Conservation (phyloP, 2,888 invertebrate genomes). For the Synergus gifuensis region DNA sequence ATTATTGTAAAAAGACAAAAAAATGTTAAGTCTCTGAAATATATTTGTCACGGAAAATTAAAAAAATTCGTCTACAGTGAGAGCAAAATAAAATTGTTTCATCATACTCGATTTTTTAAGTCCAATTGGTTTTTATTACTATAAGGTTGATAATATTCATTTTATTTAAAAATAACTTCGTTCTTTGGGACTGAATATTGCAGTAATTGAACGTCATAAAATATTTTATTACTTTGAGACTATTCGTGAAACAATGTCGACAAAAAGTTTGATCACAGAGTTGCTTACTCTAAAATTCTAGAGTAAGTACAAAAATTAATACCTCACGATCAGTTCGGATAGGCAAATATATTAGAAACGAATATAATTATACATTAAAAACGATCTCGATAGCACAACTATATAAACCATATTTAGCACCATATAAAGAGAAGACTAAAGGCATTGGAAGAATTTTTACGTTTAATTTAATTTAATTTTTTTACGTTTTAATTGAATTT, state of each 20-base stretch:
- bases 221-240: conserved; percentile 35
- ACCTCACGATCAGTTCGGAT: conserved; percentile 22
- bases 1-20: not conserved
- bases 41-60: not conserved
- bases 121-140: not conserved
- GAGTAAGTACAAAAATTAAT: conserved; percentile 24
- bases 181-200: not conserved
- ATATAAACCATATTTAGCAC: conserved; percentile 38
- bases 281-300: conserved; percentile 23
- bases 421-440: conserved; percentile 36
- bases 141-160: not conserved
- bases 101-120: not conserved
- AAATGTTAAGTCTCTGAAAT: conserved; percentile 14
- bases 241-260: conserved; percentile 4
- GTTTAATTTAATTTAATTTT: too few relatives aligned
- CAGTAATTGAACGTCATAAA: conserved; percentile 34
- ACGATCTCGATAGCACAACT: conserved; percentile 24
- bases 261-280: conserved; percentile 34
- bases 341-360: conserved; percentile 8
- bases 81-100: not conserved
- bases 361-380: conserved; percentile 21
- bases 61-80: not conserved
- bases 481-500: conserved; percentile 60
- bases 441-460: conserved; percentile 41
- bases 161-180: not conserved